A percentile compares a stretch with the other conserved stretches of the same genome.
phyloP scores from a whole-genome alignment of 2,888 invertebrate genomes.

The Drosophila subquinaria region DNA sequence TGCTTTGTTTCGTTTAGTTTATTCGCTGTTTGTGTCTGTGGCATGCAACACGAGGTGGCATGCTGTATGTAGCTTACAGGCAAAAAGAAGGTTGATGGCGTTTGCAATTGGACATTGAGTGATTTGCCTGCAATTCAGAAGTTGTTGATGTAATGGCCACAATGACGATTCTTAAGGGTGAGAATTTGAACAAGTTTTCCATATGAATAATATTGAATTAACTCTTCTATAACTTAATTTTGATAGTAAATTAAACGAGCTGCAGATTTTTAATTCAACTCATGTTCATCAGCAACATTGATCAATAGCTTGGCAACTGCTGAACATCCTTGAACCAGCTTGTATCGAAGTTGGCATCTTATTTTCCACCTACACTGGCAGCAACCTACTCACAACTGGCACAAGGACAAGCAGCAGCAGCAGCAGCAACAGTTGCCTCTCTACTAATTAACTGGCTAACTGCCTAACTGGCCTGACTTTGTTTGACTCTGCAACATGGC shows the following conservation, averaged over 20 bases:
- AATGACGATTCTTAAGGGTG: constrained; percentile 6
- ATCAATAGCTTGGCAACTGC: constrained; percentile 13
- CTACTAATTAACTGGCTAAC: constrained; percentile 77
- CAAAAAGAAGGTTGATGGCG: constrained; percentile 48
- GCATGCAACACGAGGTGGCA: constrained; percentile 44
- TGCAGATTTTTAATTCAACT: not conserved
- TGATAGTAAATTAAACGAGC: not conserved
- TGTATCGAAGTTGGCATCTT: constrained; percentile 24
- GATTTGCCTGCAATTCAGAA: constrained; percentile 54
- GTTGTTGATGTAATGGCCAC: constrained; percentile 33
- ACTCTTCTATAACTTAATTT: not conserved
- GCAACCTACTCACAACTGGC: constrained; percentile 65
- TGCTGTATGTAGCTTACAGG: constrained; percentile 4
- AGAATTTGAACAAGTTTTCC: not conserved
- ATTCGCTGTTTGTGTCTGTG: constrained; percentile 21
- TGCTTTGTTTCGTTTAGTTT: constrained; percentile 30
- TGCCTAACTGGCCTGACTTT: constrained; percentile 61
- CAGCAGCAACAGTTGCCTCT: constrained; percentile 29
- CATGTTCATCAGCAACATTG: not conserved
- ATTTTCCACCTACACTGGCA: constrained; percentile 35
- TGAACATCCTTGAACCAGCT: constrained; percentile 57
- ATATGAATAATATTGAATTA: not conserved
- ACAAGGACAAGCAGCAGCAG: constrained; percentile 61
- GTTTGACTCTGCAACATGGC: constrained; percentile 59
- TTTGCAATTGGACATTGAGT: constrained; percentile 66